Base-by-base conservation (phyloP, 2,888 invertebrate species). In the Smittia sp. region DNA sequence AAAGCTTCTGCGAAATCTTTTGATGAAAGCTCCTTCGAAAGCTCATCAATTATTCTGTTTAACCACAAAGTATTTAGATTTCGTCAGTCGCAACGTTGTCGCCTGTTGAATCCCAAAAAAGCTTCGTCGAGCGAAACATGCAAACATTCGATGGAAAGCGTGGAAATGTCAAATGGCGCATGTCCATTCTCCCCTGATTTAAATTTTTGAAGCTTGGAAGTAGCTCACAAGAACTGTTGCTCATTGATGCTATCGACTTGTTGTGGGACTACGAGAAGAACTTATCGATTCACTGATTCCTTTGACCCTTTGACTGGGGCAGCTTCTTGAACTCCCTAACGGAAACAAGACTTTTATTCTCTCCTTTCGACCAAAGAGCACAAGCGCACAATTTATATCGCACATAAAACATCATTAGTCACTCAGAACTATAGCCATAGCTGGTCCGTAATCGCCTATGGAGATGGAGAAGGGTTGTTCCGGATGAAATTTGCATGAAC, bases 191-290 rank as follows among this genome's bases (percentile, higher is more conserved):
- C n/a, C 22, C 58, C 58, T 58, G 58, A 22, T 20, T 20, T 22
- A 22, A 7, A 58, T 58, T 58, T 18, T 22, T 18, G 7, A 9
- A 58, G n/a, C 58, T 58, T 58, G 58, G 22, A 58, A 58, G 58
- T 58, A 58, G 58, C 58, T 58, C 58, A 18, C 18, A 46, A 46
- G 46, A 46, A 58, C 58, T 58, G 58, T 58, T 58, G 58, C 58
- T 58, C 58, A 58, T 58, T 58, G 58, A 52, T n/a, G n/a, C 11
- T n/a, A n/a, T n/a, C n/a, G n/a, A n/a, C 32, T 32, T 32, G 32
- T 6, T 32, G 32, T 46, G 46, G n/a, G n/a, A n/a, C 58, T 58
- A 2, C n/a, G n/a, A 46, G n/a, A n/a, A n/a, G n/a, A n/a, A n/a
- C 46, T 46, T 46, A 46, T 46, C 46, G 46, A 46, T 58, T 58